Evolutionary conservation across 2,113 vertebrate species (phyloP).

Genomic region (Apistogramma diplotaenia): DNA sequence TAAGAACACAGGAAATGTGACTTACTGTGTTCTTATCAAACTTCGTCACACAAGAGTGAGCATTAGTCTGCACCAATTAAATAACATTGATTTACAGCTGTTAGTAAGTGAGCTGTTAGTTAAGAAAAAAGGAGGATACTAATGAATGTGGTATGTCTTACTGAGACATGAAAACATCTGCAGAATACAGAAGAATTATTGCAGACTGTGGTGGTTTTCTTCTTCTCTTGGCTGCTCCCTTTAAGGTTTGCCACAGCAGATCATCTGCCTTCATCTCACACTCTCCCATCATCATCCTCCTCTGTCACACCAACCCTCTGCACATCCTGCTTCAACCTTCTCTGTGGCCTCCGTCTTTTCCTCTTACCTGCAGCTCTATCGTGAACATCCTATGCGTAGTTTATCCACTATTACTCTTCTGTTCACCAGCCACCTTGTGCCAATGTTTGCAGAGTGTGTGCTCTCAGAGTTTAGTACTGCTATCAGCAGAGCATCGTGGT

Average conservation of each 20-base stretch:
- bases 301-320: not conserved
- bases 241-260: not conserved
- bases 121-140: too few species aligned
- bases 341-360: not conserved
- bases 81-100: not conserved
- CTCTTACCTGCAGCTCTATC: not conserved
- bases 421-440: not conserved
- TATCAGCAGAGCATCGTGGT: not conserved
- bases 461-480: not conserved
- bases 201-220: not conserved
- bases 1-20: not conserved
- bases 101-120: not conserved
- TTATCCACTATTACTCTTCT: not conserved
- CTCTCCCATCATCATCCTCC: not conserved
- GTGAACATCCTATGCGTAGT: rapidly evolving
- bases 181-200: not conserved
- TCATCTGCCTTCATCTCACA: not conserved
- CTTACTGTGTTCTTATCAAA: not conserved
- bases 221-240: not conserved
- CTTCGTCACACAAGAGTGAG: not conserved
- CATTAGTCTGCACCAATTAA: not conserved
- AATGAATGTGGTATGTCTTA: not conserved
- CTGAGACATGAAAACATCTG: not conserved
- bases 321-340: rapidly evolving
- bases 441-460: not conserved